Conservation (phyloP, 2,113 vertebrate species). For the Hucho hucho region DNA sequence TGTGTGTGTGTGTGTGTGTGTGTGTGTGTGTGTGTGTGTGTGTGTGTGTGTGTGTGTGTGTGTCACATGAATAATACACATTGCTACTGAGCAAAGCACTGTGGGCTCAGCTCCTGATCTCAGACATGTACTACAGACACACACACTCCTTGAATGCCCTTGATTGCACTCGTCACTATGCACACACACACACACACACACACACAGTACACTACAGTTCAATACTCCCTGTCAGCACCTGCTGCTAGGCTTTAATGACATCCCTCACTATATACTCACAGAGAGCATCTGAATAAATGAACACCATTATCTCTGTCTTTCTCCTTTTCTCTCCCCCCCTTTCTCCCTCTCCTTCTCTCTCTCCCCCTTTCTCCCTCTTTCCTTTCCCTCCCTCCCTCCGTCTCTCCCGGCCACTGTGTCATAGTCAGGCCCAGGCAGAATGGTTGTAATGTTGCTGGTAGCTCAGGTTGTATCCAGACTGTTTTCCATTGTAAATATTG, state of each 20-base stretch:
- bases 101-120: neutral
- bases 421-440: constrained; percentile 42
- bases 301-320: neutral
- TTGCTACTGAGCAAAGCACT: neutral
- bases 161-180: neutral
- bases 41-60: neutral
- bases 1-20: no score
- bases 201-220: no score
- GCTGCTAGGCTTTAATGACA: neutral
- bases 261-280: neutral
- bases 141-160: neutral
- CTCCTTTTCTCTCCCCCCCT: neutral
- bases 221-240: neutral
- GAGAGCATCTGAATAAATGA: neutral
- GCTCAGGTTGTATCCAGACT: constrained; percentile 43
- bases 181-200: neutral
- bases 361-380: neutral
- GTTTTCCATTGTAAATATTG: constrained; percentile 62
- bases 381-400: neutral
- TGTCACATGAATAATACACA: neutral
- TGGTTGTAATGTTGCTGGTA: constrained; percentile 42
- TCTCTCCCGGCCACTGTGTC: constrained; percentile 6
- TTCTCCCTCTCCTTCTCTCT: neutral
- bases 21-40: no score
- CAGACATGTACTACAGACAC: no score